Base-by-base conservation (phyloP, 2,797 vertebrate genomes). In the Cephalopachus bancanus region DNA sequence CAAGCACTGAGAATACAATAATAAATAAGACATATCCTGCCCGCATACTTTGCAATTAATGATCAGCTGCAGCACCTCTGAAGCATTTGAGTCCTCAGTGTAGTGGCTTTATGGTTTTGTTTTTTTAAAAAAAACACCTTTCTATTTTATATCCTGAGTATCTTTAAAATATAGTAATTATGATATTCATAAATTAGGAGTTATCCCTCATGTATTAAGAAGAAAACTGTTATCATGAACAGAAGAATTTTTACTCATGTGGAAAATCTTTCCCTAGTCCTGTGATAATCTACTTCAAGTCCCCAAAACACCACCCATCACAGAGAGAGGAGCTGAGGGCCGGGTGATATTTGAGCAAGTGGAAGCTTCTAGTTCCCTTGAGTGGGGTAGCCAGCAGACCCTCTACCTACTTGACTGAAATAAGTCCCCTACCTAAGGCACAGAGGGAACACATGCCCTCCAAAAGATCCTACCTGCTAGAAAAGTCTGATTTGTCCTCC, bases 1-100 rank as follows among this genome's bases (percentile, higher is more conserved):
- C 91, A 94, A 89, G 55, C 16, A 37, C 84, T 49, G 49, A 67
- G 74, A 86, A 96, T 64, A 94, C 91, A 96, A 69, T 95, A 91
- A 96, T 89, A 96, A 96, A 96, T 95, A 96, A 97, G 79, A 79
- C 33, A 85, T 65, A 79, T 65, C 64, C 78, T 83, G 10, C 78
- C 86, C 15, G 3, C 55, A 62, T 60, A 55, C 49, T 80, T 94
- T 49, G 65, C 65, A 94, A 97, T 89, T 96, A 96, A 95, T 76
- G 91, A 95, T 86, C 60, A 86, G 51, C 53, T 88, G 33, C 8
- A 69, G 37, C 17, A 91, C 28, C n/a, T 81, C 22, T 44, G 59
- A 94, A 83, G 55, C 37, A 83, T 17, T 88, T 71, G 24, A 91
- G 7, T 53, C 69, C 28, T 55, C 5, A 51, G 30, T 67, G 53